Conservation (phyloP, 2,797 vertebrate genomes). For the Rhabdophis nuchalis region DNA sequence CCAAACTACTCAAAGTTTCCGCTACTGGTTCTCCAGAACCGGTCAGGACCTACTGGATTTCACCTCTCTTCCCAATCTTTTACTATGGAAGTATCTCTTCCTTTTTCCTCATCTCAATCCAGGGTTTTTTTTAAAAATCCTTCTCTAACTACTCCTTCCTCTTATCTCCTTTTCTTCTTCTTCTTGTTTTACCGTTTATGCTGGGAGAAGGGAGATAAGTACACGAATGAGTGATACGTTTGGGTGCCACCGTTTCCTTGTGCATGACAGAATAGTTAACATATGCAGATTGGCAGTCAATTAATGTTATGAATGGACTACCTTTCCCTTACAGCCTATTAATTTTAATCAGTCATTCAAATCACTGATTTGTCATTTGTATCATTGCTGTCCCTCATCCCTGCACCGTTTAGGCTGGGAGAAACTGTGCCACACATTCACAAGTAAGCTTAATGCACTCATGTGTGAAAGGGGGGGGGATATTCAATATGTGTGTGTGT, state of each 20-base stretch:
- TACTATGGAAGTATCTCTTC: not conserved
- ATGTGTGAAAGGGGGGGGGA: not conserved
- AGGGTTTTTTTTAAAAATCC: not conserved
- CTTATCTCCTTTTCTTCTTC: not conserved
- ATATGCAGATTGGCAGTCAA: not conserved
- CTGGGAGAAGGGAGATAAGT: not conserved
- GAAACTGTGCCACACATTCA: not conserved
- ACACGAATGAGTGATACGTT: not conserved
- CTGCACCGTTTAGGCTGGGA: not conserved
- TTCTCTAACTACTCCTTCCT: not conserved
- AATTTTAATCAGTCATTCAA: not conserved
- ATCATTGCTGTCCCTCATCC: not conserved
- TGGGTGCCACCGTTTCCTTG: not conserved
- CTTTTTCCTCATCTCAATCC: not conserved
- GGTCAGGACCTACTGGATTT: no score
- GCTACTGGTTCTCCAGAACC: no score
- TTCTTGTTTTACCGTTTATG: not conserved
- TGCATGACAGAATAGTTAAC: not conserved
- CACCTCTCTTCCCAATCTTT: not conserved
- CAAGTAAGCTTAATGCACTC: not conserved
- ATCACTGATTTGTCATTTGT: not conserved
- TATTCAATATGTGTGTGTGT: not conserved
- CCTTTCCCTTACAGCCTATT: not conserved
- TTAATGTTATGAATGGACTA: not conserved
- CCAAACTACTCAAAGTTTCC: no score